Evolutionary conservation across 2,888 invertebrate species (phyloP).

Genomic region (Macrosoma leucophasiata): DNA sequence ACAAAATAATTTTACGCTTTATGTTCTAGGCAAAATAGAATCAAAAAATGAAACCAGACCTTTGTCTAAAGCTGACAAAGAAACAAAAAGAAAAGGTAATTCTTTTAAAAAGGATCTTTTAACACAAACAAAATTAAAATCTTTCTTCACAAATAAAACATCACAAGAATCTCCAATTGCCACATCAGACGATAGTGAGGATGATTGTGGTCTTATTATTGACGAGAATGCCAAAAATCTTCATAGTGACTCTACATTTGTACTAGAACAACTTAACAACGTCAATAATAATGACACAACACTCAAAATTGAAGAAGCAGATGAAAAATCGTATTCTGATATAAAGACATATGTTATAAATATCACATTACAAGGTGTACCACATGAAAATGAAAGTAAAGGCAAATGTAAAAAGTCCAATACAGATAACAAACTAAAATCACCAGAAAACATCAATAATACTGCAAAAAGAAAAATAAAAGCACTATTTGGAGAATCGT

Average conservation of each 20-base stretch:
- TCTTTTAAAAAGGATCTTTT: conserved; percentile 66
- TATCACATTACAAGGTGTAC: conserved; percentile 60
- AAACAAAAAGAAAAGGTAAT: conserved; percentile 60
- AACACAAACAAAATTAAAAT: conserved; percentile 65
- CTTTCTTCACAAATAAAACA: conserved; percentile 52
- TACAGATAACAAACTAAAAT: conserved; percentile 26
- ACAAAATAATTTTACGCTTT: conserved; percentile 4
- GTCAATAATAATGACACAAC: conserved; percentile 40
- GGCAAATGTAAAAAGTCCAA: conserved; percentile 20
- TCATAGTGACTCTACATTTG: conserved; percentile 36
- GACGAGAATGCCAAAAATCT: conserved; percentile 41
- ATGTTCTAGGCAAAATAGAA: conserved; percentile 34
- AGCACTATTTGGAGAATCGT: conserved; percentile 71
- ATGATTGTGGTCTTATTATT: conserved; percentile 44
- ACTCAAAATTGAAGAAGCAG: conserved; percentile 36
- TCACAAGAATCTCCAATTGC: conserved; percentile 37
- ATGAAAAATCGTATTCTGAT: conserved; percentile 16
- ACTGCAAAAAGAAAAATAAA: conserved; percentile 61
- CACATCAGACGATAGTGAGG: conserved; percentile 44
- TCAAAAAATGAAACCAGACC: conserved; percentile 35
- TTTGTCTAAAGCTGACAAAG: conserved; percentile 63
- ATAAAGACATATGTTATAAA: conserved; percentile 57
- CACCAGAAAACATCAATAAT: conserved; percentile 39
- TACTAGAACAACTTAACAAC: conserved; percentile 32
- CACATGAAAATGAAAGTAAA: conserved; percentile 28